Base-by-base conservation (phyloP, 1,140 invertebrate genomes). In the Trypoxylus dichotomus region DNA sequence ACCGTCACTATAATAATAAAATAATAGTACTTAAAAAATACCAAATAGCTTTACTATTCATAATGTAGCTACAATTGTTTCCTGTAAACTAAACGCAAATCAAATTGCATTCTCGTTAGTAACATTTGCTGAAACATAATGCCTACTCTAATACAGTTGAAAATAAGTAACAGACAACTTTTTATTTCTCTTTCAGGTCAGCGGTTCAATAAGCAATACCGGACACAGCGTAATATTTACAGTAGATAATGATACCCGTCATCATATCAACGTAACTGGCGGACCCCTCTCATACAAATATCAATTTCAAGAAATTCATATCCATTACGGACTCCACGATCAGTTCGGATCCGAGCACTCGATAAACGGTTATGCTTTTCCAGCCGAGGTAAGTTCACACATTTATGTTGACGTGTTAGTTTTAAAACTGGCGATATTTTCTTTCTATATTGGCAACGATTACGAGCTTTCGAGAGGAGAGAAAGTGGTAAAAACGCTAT, bases 261-360 rank as follows among this genome's bases (percentile, higher is more conserved):
- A 93, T 85, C 92, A 93, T 80, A 93, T 98, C 79, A 98, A 98
- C 87, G 94, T 98, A 76, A 95, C 94, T 0, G 95, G 95, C 0
- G 97, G 97, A 2, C 97, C 97, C 3, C 89, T 98, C 24, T 96
- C 96, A 73, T 99, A 99, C 88, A 95, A 94, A 80, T 99, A 98
- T 88, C 94, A 96, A 88, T 94, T 97, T 87, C 93, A 97, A 86
- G 93, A 97, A 87, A 94, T 96, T 81, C 94, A 95, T 87, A 91
- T 97, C 83, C 94, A 96, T 85, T 97, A 95, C 82, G 95, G 95
- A 1, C 89, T 94, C 15, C 91, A 94, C 80, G 94, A 96, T 87
- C 93, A 94, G 80, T 92, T 91, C 79, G 96, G 96, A 11, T 97
- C 95, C 42, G 96, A 98, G 85, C 96, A 98, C 86, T 94, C 93